Evolutionary conservation across 2,797 vertebrate species (phyloP).

Genomic region (Pteronotus mesoamericanus): DNA sequence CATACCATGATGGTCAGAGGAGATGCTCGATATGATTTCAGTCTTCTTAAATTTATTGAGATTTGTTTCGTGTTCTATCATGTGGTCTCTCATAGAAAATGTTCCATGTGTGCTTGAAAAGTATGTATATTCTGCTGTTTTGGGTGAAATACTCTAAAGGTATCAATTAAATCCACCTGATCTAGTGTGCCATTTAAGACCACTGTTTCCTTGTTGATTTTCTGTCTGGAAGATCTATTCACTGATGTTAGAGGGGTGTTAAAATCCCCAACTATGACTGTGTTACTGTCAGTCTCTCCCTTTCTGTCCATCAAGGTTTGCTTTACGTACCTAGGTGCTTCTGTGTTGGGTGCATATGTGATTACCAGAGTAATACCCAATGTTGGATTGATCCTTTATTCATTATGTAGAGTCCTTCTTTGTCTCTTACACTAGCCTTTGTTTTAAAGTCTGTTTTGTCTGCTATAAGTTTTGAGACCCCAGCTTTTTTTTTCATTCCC

Average conservation of each 20-base stretch:
- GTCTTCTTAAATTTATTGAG: neutral
- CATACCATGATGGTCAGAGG: neutral
- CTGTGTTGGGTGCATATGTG: neutral
- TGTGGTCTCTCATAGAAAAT: neutral
- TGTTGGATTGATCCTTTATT: neutral
- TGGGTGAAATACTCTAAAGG: neutral
- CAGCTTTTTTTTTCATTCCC: too few species aligned
- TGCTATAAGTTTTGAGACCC: neutral
- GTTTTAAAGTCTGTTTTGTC: neutral
- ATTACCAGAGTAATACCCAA: neutral
- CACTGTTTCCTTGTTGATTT: neutral
- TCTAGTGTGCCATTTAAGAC: neutral
- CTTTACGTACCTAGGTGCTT: neutral
- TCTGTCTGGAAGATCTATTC: neutral
- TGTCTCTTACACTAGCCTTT: neutral
- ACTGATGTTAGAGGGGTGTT: neutral
- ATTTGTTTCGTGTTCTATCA: neutral
- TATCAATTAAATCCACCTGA: neutral
- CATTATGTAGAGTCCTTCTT: neutral
- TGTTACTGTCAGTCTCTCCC: neutral
- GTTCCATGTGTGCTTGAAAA: neutral
- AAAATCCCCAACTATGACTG: neutral
- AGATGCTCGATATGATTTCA: neutral
- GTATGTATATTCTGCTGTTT: neutral
- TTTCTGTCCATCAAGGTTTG: neutral